Evolutionary conservation across 23 tunicate species (phyloP).

Genomic region (Styela clava): DNA sequence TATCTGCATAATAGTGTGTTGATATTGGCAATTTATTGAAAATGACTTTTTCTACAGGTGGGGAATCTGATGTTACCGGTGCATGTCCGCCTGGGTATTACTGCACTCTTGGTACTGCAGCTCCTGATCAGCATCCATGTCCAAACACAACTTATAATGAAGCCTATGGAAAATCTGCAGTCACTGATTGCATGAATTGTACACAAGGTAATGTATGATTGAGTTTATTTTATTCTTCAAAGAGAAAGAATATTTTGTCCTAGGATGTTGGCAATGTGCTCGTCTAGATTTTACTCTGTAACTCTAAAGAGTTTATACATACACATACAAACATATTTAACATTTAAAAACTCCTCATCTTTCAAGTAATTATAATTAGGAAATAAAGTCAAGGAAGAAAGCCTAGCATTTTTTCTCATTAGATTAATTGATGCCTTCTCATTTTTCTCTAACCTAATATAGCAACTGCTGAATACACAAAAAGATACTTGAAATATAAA

Average conservation of each 20-base stretch:
- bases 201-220: conserved; percentile 52
- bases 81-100: conserved; percentile 93
- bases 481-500: no score
- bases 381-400: no score
- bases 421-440: no score
- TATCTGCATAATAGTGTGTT: no score
- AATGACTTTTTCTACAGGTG: conserved; percentile 52
- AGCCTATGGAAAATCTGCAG: conserved; percentile 5
- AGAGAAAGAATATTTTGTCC: no score
- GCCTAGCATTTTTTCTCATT: no score
- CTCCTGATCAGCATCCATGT: conserved; percentile 76
- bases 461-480: no score
- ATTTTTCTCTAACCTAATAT: no score
- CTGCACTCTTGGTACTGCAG: conserved; percentile 61
- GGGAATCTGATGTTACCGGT: conserved; percentile 50
- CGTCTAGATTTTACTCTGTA: neutral
- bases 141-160: conserved; percentile 68
- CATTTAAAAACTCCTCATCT: no score
- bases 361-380: no score
- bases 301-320: neutral
- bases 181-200: conserved; percentile 50
- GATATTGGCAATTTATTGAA: no score
- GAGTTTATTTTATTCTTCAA: neutral
- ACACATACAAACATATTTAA: no score
- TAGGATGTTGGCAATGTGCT: neutral